Conservation (phyloP, 2,797 vertebrate species). For the Neomorphus geoffroyi region DNA sequence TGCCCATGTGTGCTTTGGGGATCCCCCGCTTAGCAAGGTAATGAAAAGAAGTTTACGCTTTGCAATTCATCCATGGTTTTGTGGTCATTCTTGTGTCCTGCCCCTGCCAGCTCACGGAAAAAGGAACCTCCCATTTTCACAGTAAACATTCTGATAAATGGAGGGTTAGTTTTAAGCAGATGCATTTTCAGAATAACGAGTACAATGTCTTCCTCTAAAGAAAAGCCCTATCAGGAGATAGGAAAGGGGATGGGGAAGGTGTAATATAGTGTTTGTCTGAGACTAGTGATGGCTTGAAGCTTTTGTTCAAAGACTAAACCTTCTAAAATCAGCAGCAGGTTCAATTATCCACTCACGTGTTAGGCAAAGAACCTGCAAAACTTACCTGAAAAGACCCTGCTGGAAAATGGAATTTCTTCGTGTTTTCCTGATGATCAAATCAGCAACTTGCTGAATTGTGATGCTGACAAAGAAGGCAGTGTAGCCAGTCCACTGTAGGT, state of each 20-base stretch:
- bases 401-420: constrained; percentile 80
- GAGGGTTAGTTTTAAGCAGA: not conserved
- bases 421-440: constrained; percentile 83
- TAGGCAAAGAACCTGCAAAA: not conserved
- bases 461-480: constrained; percentile 82
- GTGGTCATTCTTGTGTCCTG: no score
- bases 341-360: rapidly evolving
- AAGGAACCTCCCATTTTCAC: not conserved
- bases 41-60: no score
- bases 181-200: not conserved
- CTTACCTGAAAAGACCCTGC: constrained; percentile 80
- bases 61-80: no score
- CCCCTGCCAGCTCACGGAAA: no score
- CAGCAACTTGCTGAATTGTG: constrained; percentile 80
- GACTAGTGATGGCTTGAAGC: not conserved
- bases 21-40: no score
- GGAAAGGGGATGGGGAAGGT: not conserved
- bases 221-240: not conserved
- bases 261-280: not conserved
- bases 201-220: not conserved
- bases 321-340: not conserved
- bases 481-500: constrained; percentile 78
- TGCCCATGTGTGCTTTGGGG: no score
- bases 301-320: not conserved
- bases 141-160: not conserved